Base-by-base conservation (phyloP, 2,113 vertebrate species). In the Corythaeola cristata region DNA sequence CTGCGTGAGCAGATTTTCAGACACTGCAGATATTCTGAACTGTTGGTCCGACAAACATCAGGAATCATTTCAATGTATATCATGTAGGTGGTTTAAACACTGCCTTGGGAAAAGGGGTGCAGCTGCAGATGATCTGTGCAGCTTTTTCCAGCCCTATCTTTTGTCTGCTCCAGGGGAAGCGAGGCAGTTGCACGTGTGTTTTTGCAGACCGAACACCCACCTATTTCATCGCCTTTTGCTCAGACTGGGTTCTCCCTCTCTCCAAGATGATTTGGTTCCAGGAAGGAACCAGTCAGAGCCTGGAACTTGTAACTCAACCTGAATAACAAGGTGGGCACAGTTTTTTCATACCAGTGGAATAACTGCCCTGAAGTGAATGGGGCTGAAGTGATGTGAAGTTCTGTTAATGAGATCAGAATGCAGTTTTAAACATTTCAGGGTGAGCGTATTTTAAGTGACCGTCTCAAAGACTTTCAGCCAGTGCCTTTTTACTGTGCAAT, bases 11-110 rank as follows among this genome's bases (percentile, higher is more conserved):
- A 60, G 39, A n/a, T n/a, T n/a, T n/a, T n/a, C n/a, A n/a, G n/a
- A n/a, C 16, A 5, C 32, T 52, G 35, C 37, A 23, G 64, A 3
- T 35, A 6, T 47, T 56, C 22, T n/a, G n/a, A n/a, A n/a, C 37
- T 16, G 30, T 17, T 4, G 5, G 35, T 26, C 45, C 10, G 15
- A 4, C 16, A 23, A 1, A 1, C 11, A 41, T 20, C 17, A 2
- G 56, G n/a, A 44, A 23, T 16, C 2, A 5, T 32, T 50, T 63
- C 33, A 6, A 1, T 6, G 17, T 4, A 2, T 4, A 10, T 58
- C 27, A 2, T 11, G 50, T 15, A 5, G 30, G 39, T 27, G 68
- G 37, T 23, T 53, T 20, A 16, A 30, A 23, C 32, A 2, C 37
- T 66, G 28, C 79, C 30, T 28, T 45, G 23, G 58, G 52, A 35